These are phyloP conservation scores for Martes martes DNA, from an alignment of 2,113 vertebrate genomes.

Conservation along the genomic window DNA sequence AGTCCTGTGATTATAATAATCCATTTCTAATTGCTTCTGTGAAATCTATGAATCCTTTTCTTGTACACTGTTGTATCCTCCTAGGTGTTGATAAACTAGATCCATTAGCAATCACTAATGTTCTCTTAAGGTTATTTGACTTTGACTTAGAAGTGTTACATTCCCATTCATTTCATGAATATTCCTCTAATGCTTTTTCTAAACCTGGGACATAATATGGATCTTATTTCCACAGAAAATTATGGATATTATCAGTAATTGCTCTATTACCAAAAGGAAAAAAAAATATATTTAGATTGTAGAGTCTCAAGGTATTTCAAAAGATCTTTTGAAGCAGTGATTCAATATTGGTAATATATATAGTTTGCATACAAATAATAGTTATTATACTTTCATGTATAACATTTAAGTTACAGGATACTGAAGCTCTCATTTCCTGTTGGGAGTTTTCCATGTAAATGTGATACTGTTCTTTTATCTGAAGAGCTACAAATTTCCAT, in stretches of 20 bases:
- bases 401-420: conserved; percentile 56
- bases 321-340: conserved; percentile 52
- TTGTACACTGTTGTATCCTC: not conserved
- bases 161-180: conserved; percentile 46
- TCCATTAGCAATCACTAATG: conserved; percentile 47
- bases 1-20: conserved; percentile 38
- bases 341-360: conserved; percentile 57
- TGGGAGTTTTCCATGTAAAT: conserved; percentile 32
- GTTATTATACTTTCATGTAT: conserved; percentile 41
- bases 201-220: conserved; percentile 19
- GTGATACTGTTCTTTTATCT: not conserved
- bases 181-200: conserved; percentile 50
- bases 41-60: conserved; percentile 28
- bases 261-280: conserved; percentile 47
- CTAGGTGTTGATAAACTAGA: conserved; percentile 28
- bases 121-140: conserved; percentile 45
- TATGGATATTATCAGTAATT: conserved; percentile 70
- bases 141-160: conserved; percentile 56
- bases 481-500: conserved; percentile 25
- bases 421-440: conserved; percentile 48
- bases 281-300: conserved; percentile 42
- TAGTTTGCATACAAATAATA: conserved; percentile 68
- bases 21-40: conserved; percentile 21
- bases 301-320: conserved; percentile 27
- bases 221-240: conserved; percentile 60